phyloP scores from a whole-genome alignment of 2,797 vertebrate species.

The Peromyscus attwateri region DNA sequence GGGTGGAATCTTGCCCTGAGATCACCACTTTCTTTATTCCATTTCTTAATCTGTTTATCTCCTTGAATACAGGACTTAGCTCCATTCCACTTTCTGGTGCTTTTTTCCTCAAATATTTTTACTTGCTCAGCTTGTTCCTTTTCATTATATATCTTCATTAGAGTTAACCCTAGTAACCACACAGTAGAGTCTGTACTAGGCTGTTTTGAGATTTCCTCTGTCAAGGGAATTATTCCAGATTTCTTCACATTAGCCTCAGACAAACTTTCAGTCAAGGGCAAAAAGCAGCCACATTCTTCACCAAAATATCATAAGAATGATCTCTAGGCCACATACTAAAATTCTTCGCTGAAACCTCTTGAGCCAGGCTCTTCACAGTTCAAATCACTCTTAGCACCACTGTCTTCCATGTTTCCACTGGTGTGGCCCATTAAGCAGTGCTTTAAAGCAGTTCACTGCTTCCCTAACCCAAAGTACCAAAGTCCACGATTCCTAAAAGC shows the following conservation, averaged over 20 bases:
- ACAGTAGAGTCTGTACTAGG: neutral
- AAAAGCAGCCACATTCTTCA: neutral
- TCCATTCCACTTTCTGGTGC: neutral
- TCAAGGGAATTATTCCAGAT: neutral
- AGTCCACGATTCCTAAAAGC: neutral
- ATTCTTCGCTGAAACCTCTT: neutral
- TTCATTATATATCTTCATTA: neutral
- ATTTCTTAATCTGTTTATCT: neutral
- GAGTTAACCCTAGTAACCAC: neutral
- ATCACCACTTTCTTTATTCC: neutral
- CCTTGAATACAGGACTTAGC: neutral
- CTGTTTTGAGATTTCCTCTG: neutral
- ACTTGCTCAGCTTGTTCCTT: neutral
- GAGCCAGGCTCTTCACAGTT: neutral
- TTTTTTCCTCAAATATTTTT: neutral
- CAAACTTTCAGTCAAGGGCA: neutral
- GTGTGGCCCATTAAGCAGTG: neutral
- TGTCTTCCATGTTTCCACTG: neutral
- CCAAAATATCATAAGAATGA: neutral
- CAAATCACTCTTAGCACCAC: neutral
- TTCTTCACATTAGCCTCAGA: neutral
- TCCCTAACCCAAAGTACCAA: neutral
- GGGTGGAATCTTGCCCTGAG: neutral
- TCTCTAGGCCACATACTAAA: neutral
- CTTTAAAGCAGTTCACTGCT: neutral